phyloP scores from a whole-genome alignment of 2,113 vertebrate genomes.

The Dermatemys mawii region DNA sequence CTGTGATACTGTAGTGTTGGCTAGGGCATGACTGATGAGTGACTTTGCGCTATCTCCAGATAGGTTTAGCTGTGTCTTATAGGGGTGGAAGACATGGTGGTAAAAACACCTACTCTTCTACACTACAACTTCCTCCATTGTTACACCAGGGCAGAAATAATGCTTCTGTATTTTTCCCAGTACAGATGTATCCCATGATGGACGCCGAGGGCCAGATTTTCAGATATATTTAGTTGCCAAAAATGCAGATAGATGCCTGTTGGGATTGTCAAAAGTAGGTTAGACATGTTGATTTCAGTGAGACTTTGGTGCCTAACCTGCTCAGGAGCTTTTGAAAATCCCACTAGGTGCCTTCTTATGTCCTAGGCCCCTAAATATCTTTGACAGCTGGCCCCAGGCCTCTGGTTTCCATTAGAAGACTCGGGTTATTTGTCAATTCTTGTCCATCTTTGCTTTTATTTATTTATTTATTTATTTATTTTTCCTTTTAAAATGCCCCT shows the following conservation, averaged over 20 bases:
- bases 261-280: neutral
- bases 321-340: neutral
- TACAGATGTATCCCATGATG: neutral
- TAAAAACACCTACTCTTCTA: neutral
- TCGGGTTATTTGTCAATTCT: neutral
- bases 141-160: neutral
- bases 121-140: neutral
- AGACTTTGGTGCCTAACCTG: neutral
- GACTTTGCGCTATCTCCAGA: neutral
- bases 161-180: neutral
- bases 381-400: neutral
- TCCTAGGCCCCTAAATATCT: neutral
- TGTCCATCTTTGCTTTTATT: neutral
- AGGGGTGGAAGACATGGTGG: neutral
- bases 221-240: neutral
- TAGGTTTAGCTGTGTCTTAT: neutral
- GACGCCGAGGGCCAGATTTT: neutral
- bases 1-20: neutral
- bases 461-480: neutral
- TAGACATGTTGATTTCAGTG: neutral
- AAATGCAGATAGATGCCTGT: fast-evolving
- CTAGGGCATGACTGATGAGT: neutral
- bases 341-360: neutral
- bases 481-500: neutral
- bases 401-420: neutral